A percentile compares a stretch with the other conserved stretches of the same genome.
These are phyloP conservation scores for Phalacrocorax brasilianus DNA, from an alignment of 2,113 vertebrate genomes.

Conservation along the genomic window DNA sequence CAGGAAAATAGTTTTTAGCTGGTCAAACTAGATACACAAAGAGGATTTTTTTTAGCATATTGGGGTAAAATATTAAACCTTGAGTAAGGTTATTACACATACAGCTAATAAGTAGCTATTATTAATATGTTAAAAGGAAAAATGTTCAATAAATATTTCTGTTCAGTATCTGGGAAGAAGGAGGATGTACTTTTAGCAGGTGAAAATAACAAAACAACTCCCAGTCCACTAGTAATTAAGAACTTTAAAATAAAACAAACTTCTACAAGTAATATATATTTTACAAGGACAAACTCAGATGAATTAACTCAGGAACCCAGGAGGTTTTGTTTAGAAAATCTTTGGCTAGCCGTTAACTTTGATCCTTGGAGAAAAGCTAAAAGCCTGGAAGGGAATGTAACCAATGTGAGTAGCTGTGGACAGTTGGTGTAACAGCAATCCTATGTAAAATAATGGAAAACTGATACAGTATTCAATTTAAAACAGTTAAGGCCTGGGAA, in stretches of 20 bases:
- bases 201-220: neutral
- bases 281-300: neutral
- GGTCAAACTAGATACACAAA: neutral
- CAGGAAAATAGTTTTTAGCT: neutral
- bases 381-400: neutral
- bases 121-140: neutral
- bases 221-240: neutral
- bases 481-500: neutral
- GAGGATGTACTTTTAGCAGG: neutral
- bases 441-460: slow-evolving; percentile 4
- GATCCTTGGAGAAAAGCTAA: neutral
- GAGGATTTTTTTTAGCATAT: neutral
- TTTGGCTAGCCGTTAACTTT: neutral
- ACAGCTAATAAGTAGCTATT: neutral
- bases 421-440: neutral
- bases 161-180: neutral
- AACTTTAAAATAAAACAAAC: neutral
- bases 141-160: neutral
- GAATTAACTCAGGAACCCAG: neutral
- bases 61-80: neutral
- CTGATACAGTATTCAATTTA: neutral
- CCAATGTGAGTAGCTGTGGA: neutral
- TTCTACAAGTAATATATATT: neutral
- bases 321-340: neutral
- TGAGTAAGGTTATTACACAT: neutral